phyloP scores from a whole-genome alignment of 2,113 vertebrate genomes.

The Melanostigma gelatinosum region DNA sequence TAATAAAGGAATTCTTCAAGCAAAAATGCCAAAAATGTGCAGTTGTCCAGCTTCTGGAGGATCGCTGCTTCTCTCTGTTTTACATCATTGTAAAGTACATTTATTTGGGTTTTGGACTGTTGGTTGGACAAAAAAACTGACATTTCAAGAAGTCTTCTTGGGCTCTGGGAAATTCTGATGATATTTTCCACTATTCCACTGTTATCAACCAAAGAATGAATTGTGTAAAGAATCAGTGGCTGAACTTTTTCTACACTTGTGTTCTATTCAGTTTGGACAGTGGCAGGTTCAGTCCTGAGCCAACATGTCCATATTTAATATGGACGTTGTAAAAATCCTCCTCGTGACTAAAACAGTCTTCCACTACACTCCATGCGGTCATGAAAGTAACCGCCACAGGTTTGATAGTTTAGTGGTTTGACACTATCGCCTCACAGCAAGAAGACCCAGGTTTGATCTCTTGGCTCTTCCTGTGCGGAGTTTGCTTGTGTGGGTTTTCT shows the following conservation, averaged over 20 bases:
- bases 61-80: background rate
- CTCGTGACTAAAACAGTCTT: background rate
- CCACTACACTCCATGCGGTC: background rate
- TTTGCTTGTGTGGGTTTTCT: constrained; percentile 65
- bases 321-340: background rate
- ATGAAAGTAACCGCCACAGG: constrained; percentile 12
- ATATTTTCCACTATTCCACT: background rate
- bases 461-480: constrained; percentile 43
- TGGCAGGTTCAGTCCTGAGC: background rate
- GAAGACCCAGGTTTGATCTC: constrained; percentile 59
- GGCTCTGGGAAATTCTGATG: background rate
- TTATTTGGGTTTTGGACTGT: background rate
- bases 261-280: background rate
- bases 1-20: background rate
- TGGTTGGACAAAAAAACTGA: too few species aligned
- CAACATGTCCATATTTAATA: constrained; percentile 11
- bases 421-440: constrained; percentile 29
- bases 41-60: background rate
- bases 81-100: background rate
- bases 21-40: background rate
- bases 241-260: background rate
- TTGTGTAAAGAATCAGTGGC: background rate
- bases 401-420: constrained; percentile 40
- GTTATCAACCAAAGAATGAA: background rate
- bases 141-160: background rate